Evolutionary conservation across 2,888 invertebrate species (phyloP).

Genomic region (Bugulina stolonifera): DNA sequence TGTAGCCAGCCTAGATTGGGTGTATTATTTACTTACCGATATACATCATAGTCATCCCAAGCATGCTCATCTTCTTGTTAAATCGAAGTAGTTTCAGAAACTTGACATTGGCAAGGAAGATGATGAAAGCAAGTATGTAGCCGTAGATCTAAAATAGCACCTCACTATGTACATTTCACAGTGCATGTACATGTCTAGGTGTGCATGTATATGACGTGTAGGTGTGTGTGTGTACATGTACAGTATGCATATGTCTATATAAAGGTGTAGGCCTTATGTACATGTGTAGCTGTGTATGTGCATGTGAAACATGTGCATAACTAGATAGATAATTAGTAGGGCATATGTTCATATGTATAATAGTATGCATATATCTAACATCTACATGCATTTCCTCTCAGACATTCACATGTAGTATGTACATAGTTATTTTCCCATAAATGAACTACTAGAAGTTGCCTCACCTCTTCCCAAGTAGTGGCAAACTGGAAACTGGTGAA

Average conservation of each 20-base stretch:
- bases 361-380: too few species aligned
- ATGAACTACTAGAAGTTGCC: too few species aligned
- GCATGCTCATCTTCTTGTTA: slow-evolving; percentile 43
- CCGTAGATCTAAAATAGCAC: slow-evolving; percentile 34
- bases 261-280: not conserved
- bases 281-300: not conserved
- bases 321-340: too few species aligned
- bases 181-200: not conserved
- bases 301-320: too few species aligned
- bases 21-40: slow-evolving; percentile 11
- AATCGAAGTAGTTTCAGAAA: slow-evolving; percentile 51
- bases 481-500: slow-evolving; percentile 36
- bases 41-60: slow-evolving; percentile 38
- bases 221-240: too few species aligned
- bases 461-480: slow-evolving; percentile 35
- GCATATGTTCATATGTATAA: too few species aligned
- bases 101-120: slow-evolving; percentile 51
- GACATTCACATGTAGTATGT: too few species aligned
- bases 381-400: too few species aligned
- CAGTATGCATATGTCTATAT: too few species aligned
- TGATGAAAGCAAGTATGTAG: slow-evolving; percentile 48
- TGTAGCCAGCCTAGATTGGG: too few species aligned
- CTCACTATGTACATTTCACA: not conserved
- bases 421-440: too few species aligned
- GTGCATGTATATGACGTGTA: too few species aligned